These are phyloP conservation scores for Tetheella fluctuosa DNA, from an alignment of 2,888 invertebrate species.

Conservation along the genomic window DNA sequence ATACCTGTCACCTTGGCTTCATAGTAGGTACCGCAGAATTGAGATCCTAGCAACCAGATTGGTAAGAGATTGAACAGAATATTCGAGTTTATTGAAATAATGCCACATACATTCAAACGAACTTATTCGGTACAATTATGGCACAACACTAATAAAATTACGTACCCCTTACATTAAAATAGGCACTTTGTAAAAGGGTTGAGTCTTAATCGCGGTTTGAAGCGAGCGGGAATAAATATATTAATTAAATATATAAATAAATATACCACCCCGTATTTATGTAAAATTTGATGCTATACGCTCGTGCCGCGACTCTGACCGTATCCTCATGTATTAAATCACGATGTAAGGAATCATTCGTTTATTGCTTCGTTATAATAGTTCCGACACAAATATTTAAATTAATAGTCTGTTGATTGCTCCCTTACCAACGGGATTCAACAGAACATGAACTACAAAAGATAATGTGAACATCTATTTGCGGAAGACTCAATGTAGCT, in stretches of 20 bases:
- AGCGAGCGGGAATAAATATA: slow-evolving; percentile 16
- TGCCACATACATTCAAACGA: slow-evolving; percentile 28
- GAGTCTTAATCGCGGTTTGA: slow-evolving; percentile 39
- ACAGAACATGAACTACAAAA: not conserved
- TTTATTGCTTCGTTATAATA: slow-evolving; percentile 2
- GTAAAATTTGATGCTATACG: not conserved
- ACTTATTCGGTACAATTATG: slow-evolving; percentile 48
- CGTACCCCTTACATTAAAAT: slow-evolving; percentile 53
- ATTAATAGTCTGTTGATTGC: not conserved
- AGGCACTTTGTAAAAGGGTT: slow-evolving; percentile 60
- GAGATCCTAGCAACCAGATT: slow-evolving; percentile 57
- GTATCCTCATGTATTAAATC: slow-evolving; percentile 1
- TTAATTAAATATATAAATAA: not conserved
- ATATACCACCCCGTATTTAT: not conserved
- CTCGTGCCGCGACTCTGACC: not conserved
- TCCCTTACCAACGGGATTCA: slow-evolving; percentile 5
- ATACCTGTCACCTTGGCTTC: slow-evolving; percentile 1
- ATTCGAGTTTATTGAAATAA: slow-evolving; percentile 26
- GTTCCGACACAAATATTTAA: not conserved
- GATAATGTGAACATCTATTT: not conserved
- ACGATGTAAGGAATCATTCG: slow-evolving; percentile 10
- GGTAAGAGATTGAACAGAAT: slow-evolving; percentile 53
- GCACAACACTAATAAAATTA: slow-evolving; percentile 55
- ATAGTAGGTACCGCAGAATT: slow-evolving; percentile 17
- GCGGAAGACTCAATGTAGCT: slow-evolving; percentile 1